phyloP scores from a whole-genome alignment of 2,888 invertebrate genomes.

The Sarcophaga rosellei region DNA sequence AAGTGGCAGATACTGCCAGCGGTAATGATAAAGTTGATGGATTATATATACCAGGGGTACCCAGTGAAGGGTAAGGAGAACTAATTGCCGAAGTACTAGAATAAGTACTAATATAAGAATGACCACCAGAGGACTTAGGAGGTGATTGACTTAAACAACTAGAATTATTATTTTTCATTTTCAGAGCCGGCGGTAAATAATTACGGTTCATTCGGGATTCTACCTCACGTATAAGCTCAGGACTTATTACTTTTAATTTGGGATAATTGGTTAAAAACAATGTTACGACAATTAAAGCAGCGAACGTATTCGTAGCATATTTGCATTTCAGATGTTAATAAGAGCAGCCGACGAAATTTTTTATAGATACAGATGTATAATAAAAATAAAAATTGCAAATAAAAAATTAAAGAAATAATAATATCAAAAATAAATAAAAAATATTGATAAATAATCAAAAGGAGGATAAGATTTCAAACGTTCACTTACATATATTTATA shows the following conservation, averaged over 20 bases:
- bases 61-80: conserved; percentile 44
- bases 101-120: conserved; percentile 67
- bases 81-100: conserved; percentile 56
- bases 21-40: conserved; percentile 49
- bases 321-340: conserved; percentile 1
- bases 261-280: conserved; percentile 21
- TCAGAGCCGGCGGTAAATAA: conserved; percentile 87
- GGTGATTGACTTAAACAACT: conserved; percentile 78
- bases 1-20: conserved; percentile 70
- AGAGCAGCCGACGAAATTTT: conserved; percentile 25
- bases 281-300: not conserved
- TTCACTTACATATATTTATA: not conserved
- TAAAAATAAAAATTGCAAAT: conserved; percentile 33
- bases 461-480: not conserved
- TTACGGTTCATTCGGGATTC: conserved; percentile 93
- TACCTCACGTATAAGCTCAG: conserved; percentile 93
- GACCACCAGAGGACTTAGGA: conserved; percentile 71
- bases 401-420: conserved; percentile 36
- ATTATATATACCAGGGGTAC: conserved; percentile 50
- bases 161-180: conserved; percentile 82
- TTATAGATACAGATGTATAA: conserved; percentile 15
- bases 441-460: not conserved
- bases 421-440: conserved; percentile 8
- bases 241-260: conserved; percentile 88
- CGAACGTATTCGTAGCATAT: conserved; percentile 7